Base-by-base conservation (phyloP, 2,888 invertebrate genomes). In the Aphodius granarius region DNA sequence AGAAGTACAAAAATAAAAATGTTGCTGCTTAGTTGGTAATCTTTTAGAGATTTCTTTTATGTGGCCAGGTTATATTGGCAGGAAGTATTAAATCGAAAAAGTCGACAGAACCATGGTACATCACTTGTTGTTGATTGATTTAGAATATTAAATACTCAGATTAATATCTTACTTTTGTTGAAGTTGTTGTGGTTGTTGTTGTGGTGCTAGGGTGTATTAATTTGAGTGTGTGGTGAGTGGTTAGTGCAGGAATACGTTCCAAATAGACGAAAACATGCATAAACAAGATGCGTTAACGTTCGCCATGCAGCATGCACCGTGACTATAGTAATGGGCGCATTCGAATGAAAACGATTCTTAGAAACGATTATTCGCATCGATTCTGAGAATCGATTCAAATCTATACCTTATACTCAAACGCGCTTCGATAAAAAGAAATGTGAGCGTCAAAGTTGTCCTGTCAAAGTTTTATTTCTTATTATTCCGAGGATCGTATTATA, bases 91-190 rank as follows among this genome's bases (percentile, higher is more conserved):
- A 9, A 43, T 43, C 43, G 81, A 81, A 85, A 86, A 86, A 86
- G 86, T 86, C 86, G 86, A 86, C 86, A 86, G 84, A 80, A 82
- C 83, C 80, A 72, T 64, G 65, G 72, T 73, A 76, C 76, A 76
- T 76, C 72, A 62, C 73, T 43, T 43, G 43, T 43, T 6, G 43
- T 43, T 6, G 43, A 43, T 43, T 43, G 6, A 13, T 9, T 43
- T 43, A 43, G 9, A 43, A 73, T n/a, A n/a, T n/a, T n/a, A 73
- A 68, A 71, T 43, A 62, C 23, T 71, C 43, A n/a, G 43, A 0
- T 43, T 43, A 13, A 43, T 3, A 43, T 43, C 43, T 43, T 43
- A 43, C 43, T 43, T 43, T 43, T 43, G 43, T 13, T 43, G 43
- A 43, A 43, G 43, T 43, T 43, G 43, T 43, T 43, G 43, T 23